Base-by-base conservation (phyloP, 2,888 invertebrate species). In the Iphiclides podalirius region DNA sequence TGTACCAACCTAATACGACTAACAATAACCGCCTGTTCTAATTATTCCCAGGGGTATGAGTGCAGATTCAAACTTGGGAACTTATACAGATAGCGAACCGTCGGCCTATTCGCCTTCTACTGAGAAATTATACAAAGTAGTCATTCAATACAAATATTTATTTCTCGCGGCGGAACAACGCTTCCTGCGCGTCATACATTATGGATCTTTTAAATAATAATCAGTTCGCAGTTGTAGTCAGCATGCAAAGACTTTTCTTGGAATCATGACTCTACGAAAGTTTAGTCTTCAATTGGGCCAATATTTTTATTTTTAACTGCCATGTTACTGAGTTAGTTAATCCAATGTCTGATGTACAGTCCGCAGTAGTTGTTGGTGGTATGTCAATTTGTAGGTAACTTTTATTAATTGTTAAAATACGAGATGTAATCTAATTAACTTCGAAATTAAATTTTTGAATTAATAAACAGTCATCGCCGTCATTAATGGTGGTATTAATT, bases 101-200 rank as follows among this genome's bases (percentile, higher is more conserved):
- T 12, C 33, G 17, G 36, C 17, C n/a, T n/a, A n/a, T n/a, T n/a
- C 13, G 35, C 9, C 17, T 48, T 36, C n/a, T 26, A 36, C 41
- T 33, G 20, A 48, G 41, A 47, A 41, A 28, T 47, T 31, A 47
- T 36, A 47, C 47, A 48, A 37, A 31, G 42, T 37, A n/a, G 17
- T 20, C 4, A 42, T 37, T 42, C 36, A 37, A 37, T 48, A 42
- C 47, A 48, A 48, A 48, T 48, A 37, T 48, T 48, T 48, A 42
- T 48, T 48, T 26, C 17, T 3, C n/a, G 12, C 11, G 12, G 47
- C 47, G 47, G 47, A 47, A 47, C 40, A 47, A 14, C 13, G 42
- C 36, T 11, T 13, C 28, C 36, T 36, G 26, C 26, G 35, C 39
- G 31, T 39, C 46, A 39, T 39, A 39, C 20, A 33, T 46, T 33